Evolutionary conservation across 2,113 vertebrate species (phyloP), one percentile per base, ranked within the genome.

Genomic region (Empidonax traillii): DNA sequence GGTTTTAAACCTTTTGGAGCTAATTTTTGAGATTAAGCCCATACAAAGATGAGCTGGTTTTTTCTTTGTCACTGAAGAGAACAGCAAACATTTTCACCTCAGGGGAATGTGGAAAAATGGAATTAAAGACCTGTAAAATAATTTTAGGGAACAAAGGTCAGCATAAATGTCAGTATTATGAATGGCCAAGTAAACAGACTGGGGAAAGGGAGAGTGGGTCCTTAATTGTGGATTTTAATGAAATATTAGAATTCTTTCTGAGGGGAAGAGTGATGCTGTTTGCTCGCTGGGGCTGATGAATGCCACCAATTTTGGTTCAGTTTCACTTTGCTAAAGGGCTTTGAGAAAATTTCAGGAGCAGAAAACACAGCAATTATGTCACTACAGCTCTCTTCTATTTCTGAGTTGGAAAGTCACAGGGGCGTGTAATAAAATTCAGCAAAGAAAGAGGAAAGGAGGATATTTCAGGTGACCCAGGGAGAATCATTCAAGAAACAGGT

Each of bases 251-350:
- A 67, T 84, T 55, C 51, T 46, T 67, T 85, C 82, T 84, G 56
- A 92, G 3, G 1, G 37, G 68, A 62, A 66, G 76, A 90, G 35
- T 20, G 85, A 72, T 75, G 28, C 63, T 82, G 62, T 75, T 93
- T 95, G 79, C n/a, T 94, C 7, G 0, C 78, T 16, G 25, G 25
- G 35, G 61, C 73, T 93, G 82, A 96, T 37, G 85, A 93, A 96
- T 81, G 88, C 56, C 90, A 89, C 76, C 69, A 86, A 92, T 93
- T 84, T 67, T 27, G 41, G 65, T 81, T 92, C 51, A 37, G 55
- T 52, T 93, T 84, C 85, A 72, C 65, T 94, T 87, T 94, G 88
- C 90, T 90, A 21, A 84, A 92, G 89, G 89, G 79, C 76, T 92
- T 67, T 35, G 55, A 89, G 78, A 82, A 85, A 96, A 85, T 80